Evolutionary conservation across 2,888 invertebrate genomes (phyloP).

Genomic region (Nebria salina): DNA sequence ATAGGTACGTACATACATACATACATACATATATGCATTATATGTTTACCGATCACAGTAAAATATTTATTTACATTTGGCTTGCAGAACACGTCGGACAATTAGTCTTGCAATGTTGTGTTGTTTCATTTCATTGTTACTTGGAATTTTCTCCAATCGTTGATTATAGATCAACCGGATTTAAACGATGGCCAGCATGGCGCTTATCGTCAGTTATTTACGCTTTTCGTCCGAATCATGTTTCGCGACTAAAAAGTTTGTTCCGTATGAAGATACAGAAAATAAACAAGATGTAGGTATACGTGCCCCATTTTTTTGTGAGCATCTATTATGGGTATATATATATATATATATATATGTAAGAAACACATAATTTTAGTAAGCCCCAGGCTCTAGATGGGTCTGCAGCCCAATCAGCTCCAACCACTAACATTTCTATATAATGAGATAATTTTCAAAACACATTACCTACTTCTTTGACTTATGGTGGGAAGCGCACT

Average conservation of each 20-base stretch:
- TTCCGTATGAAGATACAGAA: neutral
- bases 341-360: too few relatives aligned
- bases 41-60: neutral
- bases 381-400: neutral
- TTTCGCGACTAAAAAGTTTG: neutral
- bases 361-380: neutral
- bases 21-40: neutral
- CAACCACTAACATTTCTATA: neutral
- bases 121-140: constrained; percentile 42
- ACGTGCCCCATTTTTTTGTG: neutral
- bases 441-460: neutral
- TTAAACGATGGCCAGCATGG: constrained; percentile 20
- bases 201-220: constrained; percentile 14
- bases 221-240: neutral
- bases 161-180: constrained; percentile 1
- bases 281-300: neutral
- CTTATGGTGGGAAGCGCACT: neutral
- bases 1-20: too few relatives aligned
- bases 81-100: constrained; percentile 54
- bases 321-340: neutral
- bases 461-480: neutral
- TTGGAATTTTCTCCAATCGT: constrained; percentile 36
- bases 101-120: constrained; percentile 52
- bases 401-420: neutral
- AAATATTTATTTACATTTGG: constrained; percentile 46